Evolutionary conservation across 2,888 invertebrate species (phyloP), one percentile per base, ranked within the genome.

Genomic region (Lacanobia wlatinum): DNA sequence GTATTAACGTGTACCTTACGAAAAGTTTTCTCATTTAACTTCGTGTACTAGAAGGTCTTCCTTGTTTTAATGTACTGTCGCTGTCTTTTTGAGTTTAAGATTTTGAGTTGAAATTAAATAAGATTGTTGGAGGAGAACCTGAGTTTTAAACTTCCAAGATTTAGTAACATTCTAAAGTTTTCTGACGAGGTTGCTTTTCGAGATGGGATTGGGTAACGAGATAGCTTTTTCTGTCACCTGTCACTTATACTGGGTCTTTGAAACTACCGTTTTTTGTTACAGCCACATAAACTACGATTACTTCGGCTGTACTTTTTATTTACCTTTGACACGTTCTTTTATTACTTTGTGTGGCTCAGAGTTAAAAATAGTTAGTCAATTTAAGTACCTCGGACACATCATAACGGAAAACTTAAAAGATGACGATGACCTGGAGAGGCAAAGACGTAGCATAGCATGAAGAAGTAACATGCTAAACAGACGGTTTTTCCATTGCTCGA

Each of bases 21-120:
- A 10, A 16, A 84, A 81, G 58, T 84, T 83, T 82, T 82, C 81
- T 62, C 71, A 82, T 83, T 70, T 74, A 83, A 83, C 70, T 82
- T 61, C 55, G 58, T 62, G 50, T 48, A 78, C 23, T 43, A 9
- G 10, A 52, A 46, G n/a, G 55, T 66, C 16, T 64, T 66, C 59
- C 64, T 58, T 62, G 38, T 66, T 66, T 56, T 68, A 74, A 64
- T 52, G 52, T 71, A 75, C 61, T 16, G 63, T 18, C 14, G 56
- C 40, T 66, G 62, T 63, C 69, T 66, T 66, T 75, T 46, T 46
- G 53, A 60, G 28, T 64, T 64, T 46, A 28, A 62, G 43, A 38
- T 38, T 59, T 59, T 66, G 28, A 21, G 18, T 38, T 8, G 9
- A 12, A 34, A 34, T 60, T 75, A 58, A 73, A 55, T 73, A 23